A percentile compares a stretch with the other conserved stretches of the same genome.
phyloP scores from a whole-genome alignment of 1,140 invertebrate species.

The Drosophila ercepeae region DNA sequence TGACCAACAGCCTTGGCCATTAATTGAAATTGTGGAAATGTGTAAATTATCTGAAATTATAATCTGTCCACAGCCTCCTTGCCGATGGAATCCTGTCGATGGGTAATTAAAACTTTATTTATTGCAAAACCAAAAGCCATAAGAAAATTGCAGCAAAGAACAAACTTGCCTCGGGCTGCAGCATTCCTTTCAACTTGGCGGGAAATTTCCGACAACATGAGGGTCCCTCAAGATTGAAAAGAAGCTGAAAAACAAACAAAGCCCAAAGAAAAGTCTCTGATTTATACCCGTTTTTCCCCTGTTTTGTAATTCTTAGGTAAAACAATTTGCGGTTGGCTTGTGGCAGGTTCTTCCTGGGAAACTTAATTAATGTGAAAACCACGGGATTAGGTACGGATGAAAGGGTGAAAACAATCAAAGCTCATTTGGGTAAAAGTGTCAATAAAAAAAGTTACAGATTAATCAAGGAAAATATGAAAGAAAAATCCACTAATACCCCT shows the following conservation, averaged over 20 bases:
- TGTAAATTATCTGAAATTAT: slow-evolving; percentile 42
- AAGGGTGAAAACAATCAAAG: slow-evolving; percentile 18
- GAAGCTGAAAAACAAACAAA: slow-evolving; percentile 31
- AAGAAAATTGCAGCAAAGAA: slow-evolving; percentile 39
- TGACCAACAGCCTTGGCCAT: slow-evolving; percentile 25
- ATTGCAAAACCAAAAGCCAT: slow-evolving; percentile 32
- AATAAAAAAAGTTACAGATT: neutral
- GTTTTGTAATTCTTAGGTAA: slow-evolving; percentile 6
- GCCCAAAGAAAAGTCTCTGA: slow-evolving; percentile 21
- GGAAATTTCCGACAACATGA: slow-evolving; percentile 1
- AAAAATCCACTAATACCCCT: slow-evolving; percentile 14
- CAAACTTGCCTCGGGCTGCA: slow-evolving; percentile 16
- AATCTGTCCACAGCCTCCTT: slow-evolving; percentile 15
- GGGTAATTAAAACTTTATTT: slow-evolving; percentile 75
- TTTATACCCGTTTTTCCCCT: slow-evolving; percentile 6
- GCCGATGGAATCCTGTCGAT: slow-evolving; percentile 12
- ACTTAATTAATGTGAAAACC: slow-evolving; percentile 28
- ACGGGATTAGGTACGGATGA: slow-evolving; percentile 14
- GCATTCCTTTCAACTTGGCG: slow-evolving; percentile 38
- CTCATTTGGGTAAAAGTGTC: neutral
- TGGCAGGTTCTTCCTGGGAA: slow-evolving; percentile 4
- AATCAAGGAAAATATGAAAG: neutral
- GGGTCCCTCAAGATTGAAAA: slow-evolving; percentile 23
- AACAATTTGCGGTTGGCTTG: slow-evolving; percentile 12
- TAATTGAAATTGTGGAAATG: slow-evolving; percentile 53